Percentiles rank a stretch among this genome's conserved stretches.
phyloP scores from a whole-genome alignment of 2,888 invertebrate genomes.

The Subacronicta megacephala region DNA sequence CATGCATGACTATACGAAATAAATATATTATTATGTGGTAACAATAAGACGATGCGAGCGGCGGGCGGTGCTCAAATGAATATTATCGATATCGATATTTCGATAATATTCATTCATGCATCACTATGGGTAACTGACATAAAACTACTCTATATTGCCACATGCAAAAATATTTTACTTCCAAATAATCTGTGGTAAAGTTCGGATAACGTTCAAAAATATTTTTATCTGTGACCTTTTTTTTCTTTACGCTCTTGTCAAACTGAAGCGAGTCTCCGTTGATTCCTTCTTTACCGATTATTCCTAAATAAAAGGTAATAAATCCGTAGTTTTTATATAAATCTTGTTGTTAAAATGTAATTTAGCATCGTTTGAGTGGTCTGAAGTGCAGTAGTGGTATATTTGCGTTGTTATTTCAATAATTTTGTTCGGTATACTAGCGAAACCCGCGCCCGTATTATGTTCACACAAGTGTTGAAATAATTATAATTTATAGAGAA shows the following conservation, averaged over 20 bases:
- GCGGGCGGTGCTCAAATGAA: too few species aligned
- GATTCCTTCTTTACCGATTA: conserved; percentile 48
- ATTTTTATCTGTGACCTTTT: conserved; percentile 33
- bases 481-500: conserved; percentile 24
- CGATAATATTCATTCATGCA: neutral
- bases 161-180: conserved; percentile 3
- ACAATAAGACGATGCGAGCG: too few species aligned
- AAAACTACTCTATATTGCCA: conserved; percentile 4
- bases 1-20: too few species aligned
- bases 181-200: neutral
- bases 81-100: too few species aligned
- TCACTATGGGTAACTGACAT: conserved; percentile 16
- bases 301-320: conserved; percentile 69
- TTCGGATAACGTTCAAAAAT: conserved; percentile 28
- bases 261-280: conserved; percentile 52
- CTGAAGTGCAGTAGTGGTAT: conserved; percentile 13
- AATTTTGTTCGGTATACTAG: conserved; percentile 32
- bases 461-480: conserved; percentile 38
- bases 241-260: conserved; percentile 56
- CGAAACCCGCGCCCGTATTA: conserved; percentile 46
- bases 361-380: conserved; percentile 23
- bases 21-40: too few species aligned
- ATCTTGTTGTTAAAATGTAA: conserved; percentile 60
- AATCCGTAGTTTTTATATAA: conserved; percentile 62
- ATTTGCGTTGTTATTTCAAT: conserved; percentile 46